These are phyloP conservation scores for Chromoteleia sp. DNA, from an alignment of 2,888 invertebrate species.

Conservation along the genomic window DNA sequence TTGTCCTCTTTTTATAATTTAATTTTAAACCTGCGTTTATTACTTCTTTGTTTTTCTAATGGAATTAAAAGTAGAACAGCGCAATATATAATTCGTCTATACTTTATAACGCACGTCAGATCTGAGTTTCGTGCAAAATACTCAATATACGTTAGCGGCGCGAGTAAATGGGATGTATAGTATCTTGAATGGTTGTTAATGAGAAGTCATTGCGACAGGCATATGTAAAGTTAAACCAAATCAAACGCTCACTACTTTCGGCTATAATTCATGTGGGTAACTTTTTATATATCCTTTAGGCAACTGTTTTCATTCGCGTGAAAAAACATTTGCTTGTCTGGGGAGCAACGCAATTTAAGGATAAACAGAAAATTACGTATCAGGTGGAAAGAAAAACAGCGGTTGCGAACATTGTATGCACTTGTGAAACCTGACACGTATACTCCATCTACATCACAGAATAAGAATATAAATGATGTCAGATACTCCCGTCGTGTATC, in stretches of 20 bases:
- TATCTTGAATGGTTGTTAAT: slow-evolving; percentile 51
- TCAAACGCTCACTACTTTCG: slow-evolving; percentile 17
- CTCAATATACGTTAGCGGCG: slow-evolving; percentile 18
- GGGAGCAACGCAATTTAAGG: slow-evolving; percentile 33
- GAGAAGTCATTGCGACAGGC: slow-evolving; percentile 30
- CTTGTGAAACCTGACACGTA: slow-evolving; percentile 51
- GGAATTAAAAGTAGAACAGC: slow-evolving; percentile 6
- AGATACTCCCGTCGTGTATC: slow-evolving; percentile 37
- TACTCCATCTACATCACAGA: slow-evolving; percentile 44
- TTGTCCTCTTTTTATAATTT: not conserved
- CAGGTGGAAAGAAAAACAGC: slow-evolving; percentile 35
- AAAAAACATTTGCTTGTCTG: slow-evolving; percentile 24
- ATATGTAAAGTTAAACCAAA: slow-evolving; percentile 30
- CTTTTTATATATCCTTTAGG: not conserved
- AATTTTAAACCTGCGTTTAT: not conserved
- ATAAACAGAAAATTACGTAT: slow-evolving; percentile 50
- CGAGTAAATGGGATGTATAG: slow-evolving; percentile 22
- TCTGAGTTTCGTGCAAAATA: slow-evolving; percentile 8
- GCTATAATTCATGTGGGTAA: slow-evolving; percentile 10
- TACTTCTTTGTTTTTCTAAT: too few relatives aligned
- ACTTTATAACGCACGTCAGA: slow-evolving; percentile 19
- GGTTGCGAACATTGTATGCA: not conserved
- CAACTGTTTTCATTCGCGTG: not conserved
- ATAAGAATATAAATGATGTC: slow-evolving; percentile 56
- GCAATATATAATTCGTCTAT: slow-evolving; percentile 18